Percentiles rank a stretch among this genome's conserved stretches.
Evolutionary conservation across 1,140 invertebrate genomes (phyloP).

Genomic region (Ceratina calcarata): DNA sequence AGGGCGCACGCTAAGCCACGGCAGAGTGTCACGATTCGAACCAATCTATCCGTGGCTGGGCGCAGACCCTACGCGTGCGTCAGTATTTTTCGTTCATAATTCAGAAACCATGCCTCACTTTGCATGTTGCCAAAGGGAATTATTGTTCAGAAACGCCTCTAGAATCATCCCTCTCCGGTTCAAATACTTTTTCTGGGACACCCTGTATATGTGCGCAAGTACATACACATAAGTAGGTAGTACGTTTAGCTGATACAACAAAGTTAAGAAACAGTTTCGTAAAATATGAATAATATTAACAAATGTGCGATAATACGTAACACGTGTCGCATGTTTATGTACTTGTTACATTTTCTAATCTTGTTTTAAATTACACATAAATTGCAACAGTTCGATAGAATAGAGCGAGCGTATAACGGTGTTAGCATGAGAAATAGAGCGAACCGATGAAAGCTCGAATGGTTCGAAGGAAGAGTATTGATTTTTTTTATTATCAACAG

Average conservation of each 20-base stretch:
- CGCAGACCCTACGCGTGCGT: too few relatives aligned
- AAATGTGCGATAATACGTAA: slow-evolving; percentile 22
- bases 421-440: background rate
- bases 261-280: slow-evolving; percentile 35
- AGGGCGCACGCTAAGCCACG: too few relatives aligned
- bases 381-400: background rate
- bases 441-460: slow-evolving; percentile 19
- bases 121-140: too few relatives aligned
- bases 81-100: too few relatives aligned
- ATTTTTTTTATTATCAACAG: background rate
- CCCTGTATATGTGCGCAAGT: background rate
- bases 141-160: too few relatives aligned
- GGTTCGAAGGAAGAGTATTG: background rate
- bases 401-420: slow-evolving; percentile 9
- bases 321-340: background rate
- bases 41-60: too few relatives aligned
- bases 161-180: too few relatives aligned
- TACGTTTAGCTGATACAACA: background rate
- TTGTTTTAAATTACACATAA: slow-evolving; percentile 12
- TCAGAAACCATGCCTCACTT: too few relatives aligned
- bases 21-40: too few relatives aligned
- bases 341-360: background rate
- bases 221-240: background rate
- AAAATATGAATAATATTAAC: slow-evolving; percentile 54
- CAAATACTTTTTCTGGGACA: too few relatives aligned